Base-by-base conservation (phyloP, 2,888 invertebrate genomes). In the Stenurella melanura region DNA sequence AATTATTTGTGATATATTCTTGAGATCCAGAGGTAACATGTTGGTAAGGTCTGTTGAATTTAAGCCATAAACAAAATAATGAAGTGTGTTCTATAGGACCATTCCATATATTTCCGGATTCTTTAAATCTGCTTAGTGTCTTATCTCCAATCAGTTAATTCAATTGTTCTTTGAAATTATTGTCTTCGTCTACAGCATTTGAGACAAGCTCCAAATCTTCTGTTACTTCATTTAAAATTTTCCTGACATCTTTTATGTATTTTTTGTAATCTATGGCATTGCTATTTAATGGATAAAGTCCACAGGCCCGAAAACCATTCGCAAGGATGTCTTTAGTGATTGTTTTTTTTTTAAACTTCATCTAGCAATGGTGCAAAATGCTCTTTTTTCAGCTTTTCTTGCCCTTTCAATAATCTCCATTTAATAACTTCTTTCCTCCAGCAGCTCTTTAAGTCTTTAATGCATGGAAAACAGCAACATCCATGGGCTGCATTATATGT, bases 251-350 rank as follows among this genome's bases (percentile, higher is more conserved):
- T 60, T 60, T 60, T 21, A 60, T 60, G 15, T 21, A 61, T 17
- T 71, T 77, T 12, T 57, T 57, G 72, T 67, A 77, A 68, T 81
- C 76, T 69, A 71, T 66, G 21, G 74, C 79, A 73, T 78, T 69
- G 10, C 77, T 72, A 64, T 80, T 78, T 67, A 80, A 82, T n/a
- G 80, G 81, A 42, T 38, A 79, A 26, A 81, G 67, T 63, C 76
- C 79, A 57, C 79, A 79, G 34, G 76, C 75, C 60, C 75, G 73
- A 73, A 79, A 81, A 26, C 78, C 78, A 75, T 81, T 79, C 61
- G 57, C 38, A 69, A 81, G 42, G 18, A 72, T 79, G 57, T 79
- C 74, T 54, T 76, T 74, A 50, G 75, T 77, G 60, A 75, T 70
- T 56, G 19, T 26, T 66, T 70, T 60, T 66, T n/a, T 63, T 71